A percentile compares a stretch with the other conserved stretches of the same genome.
Conservation (phyloP, 1,140 invertebrate species). For the Stegodyphus dumicola region DNA sequence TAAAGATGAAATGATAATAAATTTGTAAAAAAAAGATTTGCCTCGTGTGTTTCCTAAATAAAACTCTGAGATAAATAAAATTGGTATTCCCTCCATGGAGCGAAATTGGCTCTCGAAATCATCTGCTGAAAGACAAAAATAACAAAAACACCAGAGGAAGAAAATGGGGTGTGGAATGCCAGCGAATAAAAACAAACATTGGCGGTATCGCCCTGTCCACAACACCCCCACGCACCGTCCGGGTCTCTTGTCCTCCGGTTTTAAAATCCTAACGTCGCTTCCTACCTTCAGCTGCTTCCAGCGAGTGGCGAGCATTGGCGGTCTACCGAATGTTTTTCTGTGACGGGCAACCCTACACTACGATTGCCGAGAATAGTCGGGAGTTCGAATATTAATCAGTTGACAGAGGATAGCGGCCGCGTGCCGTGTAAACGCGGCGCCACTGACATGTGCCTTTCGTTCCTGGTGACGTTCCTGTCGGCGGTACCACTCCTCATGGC, state of each 20-base stretch:
- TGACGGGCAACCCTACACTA: constrained; percentile 1
- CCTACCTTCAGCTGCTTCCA: neutral
- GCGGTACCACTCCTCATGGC: neutral
- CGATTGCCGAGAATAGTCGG: neutral
- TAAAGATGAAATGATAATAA: too few relatives aligned
- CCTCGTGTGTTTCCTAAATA: too few relatives aligned
- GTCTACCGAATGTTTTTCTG: neutral
- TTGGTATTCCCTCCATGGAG: too few relatives aligned
- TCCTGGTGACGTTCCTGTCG: constrained; percentile 15
- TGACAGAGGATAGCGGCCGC: constrained; percentile 11
- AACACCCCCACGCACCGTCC: neutral
- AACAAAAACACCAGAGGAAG: too few relatives aligned
- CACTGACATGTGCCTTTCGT: constrained; percentile 16
- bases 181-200: neutral
- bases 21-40: too few relatives aligned
- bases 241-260: neutral
- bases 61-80: too few relatives aligned
- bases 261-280: neutral
- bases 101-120: too few relatives aligned
- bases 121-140: too few relatives aligned
- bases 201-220: neutral
- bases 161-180: too few relatives aligned
- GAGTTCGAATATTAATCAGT: constrained; percentile 21
- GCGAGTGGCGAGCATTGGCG: neutral
- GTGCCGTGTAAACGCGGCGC: constrained; percentile 8